Evolutionary conservation across 2,888 invertebrate genomes (phyloP).

Genomic region (Drosophila longiperda): DNA sequence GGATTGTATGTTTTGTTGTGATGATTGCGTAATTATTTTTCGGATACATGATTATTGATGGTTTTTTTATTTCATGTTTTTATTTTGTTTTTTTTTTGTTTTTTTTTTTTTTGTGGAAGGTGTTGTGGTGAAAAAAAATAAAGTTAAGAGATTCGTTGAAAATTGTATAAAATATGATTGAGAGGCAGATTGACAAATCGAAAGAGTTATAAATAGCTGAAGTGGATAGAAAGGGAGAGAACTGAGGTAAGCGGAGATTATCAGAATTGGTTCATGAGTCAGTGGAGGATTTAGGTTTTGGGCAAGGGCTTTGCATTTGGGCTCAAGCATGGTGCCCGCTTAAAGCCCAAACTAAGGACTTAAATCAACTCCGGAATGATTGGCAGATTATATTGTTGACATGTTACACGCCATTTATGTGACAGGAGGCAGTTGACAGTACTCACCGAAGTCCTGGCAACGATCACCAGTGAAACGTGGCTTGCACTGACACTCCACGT

Average conservation of each 20-base stretch:
- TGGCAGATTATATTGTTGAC: not conserved
- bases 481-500: conserved; percentile 90
- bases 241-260: conserved; percentile 3
- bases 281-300: conserved; percentile 6
- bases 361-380: conserved; percentile 2
- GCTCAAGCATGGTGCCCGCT: conserved; percentile 9
- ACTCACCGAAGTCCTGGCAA: conserved; percentile 87
- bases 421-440: not conserved
- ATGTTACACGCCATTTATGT: not conserved
- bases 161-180: conserved; percentile 41
- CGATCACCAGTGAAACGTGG: conserved; percentile 89
- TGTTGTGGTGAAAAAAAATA: conserved; percentile 57
- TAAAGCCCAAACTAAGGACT: conserved; percentile 3
- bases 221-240: not conserved
- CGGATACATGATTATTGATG: conserved; percentile 22
- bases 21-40: conserved; percentile 49
- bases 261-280: conserved; percentile 16
- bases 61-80: not conserved
- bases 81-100: conserved; percentile 1
- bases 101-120: conserved; percentile 4
- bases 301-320: conserved; percentile 2
- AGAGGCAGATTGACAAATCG: not conserved
- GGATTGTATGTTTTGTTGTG: conserved; percentile 66
- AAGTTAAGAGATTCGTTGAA: conserved; percentile 60
- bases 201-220: conserved; percentile 13